Base-by-base conservation (phyloP, 2,797 vertebrate species). In the Cetoscarus ocellatus region DNA sequence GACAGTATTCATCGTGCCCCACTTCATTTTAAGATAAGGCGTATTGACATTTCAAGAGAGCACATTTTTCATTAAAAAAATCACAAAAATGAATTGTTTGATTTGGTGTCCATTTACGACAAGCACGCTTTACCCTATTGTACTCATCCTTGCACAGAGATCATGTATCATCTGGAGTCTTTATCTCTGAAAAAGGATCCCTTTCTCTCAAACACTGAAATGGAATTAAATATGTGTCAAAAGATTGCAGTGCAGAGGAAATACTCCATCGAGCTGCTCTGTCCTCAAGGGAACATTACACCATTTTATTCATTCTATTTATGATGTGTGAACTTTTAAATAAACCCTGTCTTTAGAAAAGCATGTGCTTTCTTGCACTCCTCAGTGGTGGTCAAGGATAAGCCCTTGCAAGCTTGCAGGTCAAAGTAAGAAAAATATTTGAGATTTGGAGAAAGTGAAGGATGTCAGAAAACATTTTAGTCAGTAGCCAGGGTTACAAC, bases 51-150 rank as follows among this genome's bases (percentile, higher is more conserved):
- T 73, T 83, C 40, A 52, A n/a, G 36, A 51, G 61, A 70, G 57
- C 38, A 17, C 11, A 3, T 62, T 83, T 77, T 75, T 85, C 56
- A 78, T 73, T 73, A 67, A 72, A 80, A 59, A 62, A 58, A 50
- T 70, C 14, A 4, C 27, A 27, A 5, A 43, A 72, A 67, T 70
- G 13, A 66, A 70, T 70, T 40, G 53, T 80, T 70, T 48, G 48
- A 82, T 80, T 57, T 4, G 1, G 36, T 52, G 58, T 73, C 74
- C 62, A 42, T 45, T 73, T 70, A 80, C 45, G 39, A 12, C 10
- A 3, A 64, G 54, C 53, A 12, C 35, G 44, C 67, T 66, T 85
- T 64, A 77, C 71, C 62, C 77, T 52, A 42, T 38, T 19, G 36
- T n/a, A 35, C 54, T 63, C 45, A 5, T 47, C 66, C 61, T 60